Conservation (phyloP, 37 sponge, comb jelly and placozoan species). For the Agelas oroides region DNA sequence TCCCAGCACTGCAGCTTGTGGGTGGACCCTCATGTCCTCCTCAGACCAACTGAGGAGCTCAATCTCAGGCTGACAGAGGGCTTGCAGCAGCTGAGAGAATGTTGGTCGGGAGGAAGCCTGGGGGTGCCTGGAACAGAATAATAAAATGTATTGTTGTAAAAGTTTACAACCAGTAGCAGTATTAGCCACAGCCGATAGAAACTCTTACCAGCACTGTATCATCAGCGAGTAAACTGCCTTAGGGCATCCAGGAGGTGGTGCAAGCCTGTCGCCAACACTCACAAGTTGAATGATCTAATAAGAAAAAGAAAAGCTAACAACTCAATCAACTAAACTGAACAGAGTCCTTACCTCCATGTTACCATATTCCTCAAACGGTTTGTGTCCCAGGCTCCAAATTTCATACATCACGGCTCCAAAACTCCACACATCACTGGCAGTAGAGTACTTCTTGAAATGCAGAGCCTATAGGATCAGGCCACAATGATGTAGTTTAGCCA, state of each 20-base stretch:
- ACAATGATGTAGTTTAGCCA: too few species aligned
- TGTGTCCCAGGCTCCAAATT: conserved; percentile 46
- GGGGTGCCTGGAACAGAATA: conserved; percentile 56
- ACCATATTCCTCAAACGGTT: conserved; percentile 16
- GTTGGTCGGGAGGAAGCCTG: conserved; percentile 25
- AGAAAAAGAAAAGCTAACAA: too few species aligned
- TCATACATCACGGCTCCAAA: conserved; percentile 28
- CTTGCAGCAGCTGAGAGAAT: conserved; percentile 14
- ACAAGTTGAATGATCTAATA: conserved; percentile 6
- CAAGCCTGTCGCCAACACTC: conserved; percentile 15
- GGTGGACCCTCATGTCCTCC: conserved; percentile 27
- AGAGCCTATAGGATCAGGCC: conserved; percentile 1
- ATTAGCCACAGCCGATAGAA: too few species aligned
- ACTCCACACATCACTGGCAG: conserved; percentile 47
- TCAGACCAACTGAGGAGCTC: neutral
- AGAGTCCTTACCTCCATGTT: conserved; percentile 4
- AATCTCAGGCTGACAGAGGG: conserved; percentile 9
- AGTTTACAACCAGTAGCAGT: too few species aligned
- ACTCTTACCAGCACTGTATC: conserved; percentile 41
- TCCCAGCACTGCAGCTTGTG: conserved; percentile 39
- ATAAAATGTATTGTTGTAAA: too few species aligned
- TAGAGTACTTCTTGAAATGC: conserved; percentile 15
- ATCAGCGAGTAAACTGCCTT: conserved; percentile 28
- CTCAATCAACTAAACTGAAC: too few species aligned
- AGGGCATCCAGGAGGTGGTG: conserved; percentile 54